Evolutionary conservation across 2,113 vertebrate species (phyloP), one percentile per base, ranked within the genome.

Genomic region (Azemiops feae): DNA sequence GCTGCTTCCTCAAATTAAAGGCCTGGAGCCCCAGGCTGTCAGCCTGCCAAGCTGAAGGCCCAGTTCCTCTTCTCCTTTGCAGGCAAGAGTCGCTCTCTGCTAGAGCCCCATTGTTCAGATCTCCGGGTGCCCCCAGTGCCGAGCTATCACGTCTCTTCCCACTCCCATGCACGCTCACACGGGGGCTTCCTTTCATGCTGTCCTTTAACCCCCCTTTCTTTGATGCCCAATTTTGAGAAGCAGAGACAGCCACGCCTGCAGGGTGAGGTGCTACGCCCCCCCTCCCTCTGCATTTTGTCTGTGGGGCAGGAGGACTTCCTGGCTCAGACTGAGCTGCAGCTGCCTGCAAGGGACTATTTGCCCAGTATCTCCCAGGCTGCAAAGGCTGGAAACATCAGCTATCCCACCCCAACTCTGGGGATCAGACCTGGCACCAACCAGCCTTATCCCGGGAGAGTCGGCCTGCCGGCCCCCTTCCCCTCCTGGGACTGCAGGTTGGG

Each of bases 1-100:
- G 94, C 92, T 91, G 14, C 90, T 96, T 96, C 96, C 93, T 96
- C 92, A 94, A 94, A 95, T 92, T 94, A 95, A 95, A 95, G 43
- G 95, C 91, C 93, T 94, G 89, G 87, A 94, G 96, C 93, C 88
- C 93, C 16, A 16, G 43, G 92, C 92, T 95, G 92, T 92, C 58
- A 86, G 58, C 27, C 92, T 58, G 96, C 94, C 95, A 95, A 95
- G 85, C 54, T 20, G 0, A 60, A 94, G 88, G 87, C 1, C 12
- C 86, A 55, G 94, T 95, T 95, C 87, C 95, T 97, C 94, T 91
- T 93, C 93, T 93, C 91, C 91, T 96, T 93, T 94, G 90, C 4
- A 90, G 93, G 34, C 87, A 8, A 34, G 69, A 30, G 1, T 89
- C 5, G 30, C 22, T 85, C 16, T 27, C 85, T 54, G 0, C 43